Conservation (phyloP, 2,888 invertebrate species). For the Synanthedon andrenaeformis region DNA sequence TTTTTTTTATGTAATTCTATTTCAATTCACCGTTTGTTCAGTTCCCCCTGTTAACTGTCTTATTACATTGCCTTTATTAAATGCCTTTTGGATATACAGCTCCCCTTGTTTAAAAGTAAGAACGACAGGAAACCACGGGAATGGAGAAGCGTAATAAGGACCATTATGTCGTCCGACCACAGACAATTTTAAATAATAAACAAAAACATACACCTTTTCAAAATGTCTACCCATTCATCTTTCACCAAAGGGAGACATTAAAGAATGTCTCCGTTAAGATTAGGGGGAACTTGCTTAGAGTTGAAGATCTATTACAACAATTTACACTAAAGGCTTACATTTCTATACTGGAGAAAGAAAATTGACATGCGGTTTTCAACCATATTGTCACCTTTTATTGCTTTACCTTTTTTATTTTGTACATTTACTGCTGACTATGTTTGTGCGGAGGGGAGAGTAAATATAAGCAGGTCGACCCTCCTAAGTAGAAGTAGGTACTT, state of each 20-base stretch:
- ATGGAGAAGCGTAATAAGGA: slow-evolving; percentile 45
- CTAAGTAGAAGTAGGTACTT: slow-evolving; percentile 16
- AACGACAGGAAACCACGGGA: slow-evolving; percentile 49
- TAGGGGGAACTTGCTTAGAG: slow-evolving; percentile 49
- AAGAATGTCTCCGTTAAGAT: slow-evolving; percentile 64
- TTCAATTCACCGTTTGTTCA: slow-evolving; percentile 24
- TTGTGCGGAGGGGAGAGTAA: slow-evolving; percentile 34
- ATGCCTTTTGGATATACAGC: neutral
- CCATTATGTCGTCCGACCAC: slow-evolving; percentile 59
- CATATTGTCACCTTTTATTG: slow-evolving; percentile 18
- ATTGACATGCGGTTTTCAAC: slow-evolving; percentile 16
- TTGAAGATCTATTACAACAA: slow-evolving; percentile 40
- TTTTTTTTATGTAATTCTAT: slow-evolving; percentile 24
- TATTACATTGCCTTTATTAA: slow-evolving; percentile 1
- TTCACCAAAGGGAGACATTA: slow-evolving; percentile 62
- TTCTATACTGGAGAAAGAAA: slow-evolving; percentile 8
- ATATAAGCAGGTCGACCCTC: slow-evolving; percentile 25
- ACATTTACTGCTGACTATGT: slow-evolving; percentile 46
- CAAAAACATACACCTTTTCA: slow-evolving; percentile 63
- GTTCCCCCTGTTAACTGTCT: slow-evolving; percentile 16
- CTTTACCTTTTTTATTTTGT: slow-evolving; percentile 30
- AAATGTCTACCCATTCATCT: slow-evolving; percentile 67
- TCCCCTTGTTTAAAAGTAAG: slow-evolving; percentile 15
- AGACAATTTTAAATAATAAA: slow-evolving; percentile 47
- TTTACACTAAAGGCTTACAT: slow-evolving; percentile 20